phyloP scores from a whole-genome alignment of 2,113 vertebrate genomes.

The Pangasianodon gigas region DNA sequence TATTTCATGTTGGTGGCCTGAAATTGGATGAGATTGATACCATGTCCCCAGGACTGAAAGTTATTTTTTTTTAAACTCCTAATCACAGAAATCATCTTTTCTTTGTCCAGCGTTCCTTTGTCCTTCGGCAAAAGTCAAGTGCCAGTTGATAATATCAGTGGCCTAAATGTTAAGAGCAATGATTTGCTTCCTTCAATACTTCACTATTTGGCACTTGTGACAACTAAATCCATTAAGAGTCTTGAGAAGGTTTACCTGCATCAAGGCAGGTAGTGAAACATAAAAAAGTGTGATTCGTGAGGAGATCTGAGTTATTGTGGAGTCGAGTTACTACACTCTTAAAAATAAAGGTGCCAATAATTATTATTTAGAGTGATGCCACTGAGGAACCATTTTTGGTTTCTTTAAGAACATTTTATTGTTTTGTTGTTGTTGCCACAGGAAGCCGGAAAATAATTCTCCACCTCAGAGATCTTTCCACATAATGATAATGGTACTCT shows the following conservation, averaged over 20 bases:
- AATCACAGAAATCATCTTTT: constrained; percentile 74
- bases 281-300: not conserved
- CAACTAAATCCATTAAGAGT: constrained; percentile 36
- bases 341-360: not conserved
- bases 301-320: not conserved
- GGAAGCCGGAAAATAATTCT: not conserved
- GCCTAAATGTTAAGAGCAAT: constrained; percentile 54
- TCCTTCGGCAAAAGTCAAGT: constrained; percentile 66
- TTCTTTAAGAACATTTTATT: not conserved
- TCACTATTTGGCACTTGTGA: constrained; percentile 39
- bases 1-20: constrained; percentile 83
- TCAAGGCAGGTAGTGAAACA: constrained; percentile 11
- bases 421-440: not conserved
- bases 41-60: constrained; percentile 74
- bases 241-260: constrained; percentile 29
- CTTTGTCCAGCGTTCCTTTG: constrained; percentile 63
- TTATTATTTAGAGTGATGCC: not conserved
- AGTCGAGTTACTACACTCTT: not conserved
- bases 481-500: not conserved
- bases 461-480: not conserved
- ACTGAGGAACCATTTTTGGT: not conserved
- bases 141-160: constrained; percentile 55
- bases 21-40: constrained; percentile 84
- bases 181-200: constrained; percentile 44
- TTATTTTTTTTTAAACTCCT: constrained; percentile 72